These are phyloP conservation scores for Agriopis aurantiaria DNA, from an alignment of 2,888 invertebrate species.

Conservation along the genomic window DNA sequence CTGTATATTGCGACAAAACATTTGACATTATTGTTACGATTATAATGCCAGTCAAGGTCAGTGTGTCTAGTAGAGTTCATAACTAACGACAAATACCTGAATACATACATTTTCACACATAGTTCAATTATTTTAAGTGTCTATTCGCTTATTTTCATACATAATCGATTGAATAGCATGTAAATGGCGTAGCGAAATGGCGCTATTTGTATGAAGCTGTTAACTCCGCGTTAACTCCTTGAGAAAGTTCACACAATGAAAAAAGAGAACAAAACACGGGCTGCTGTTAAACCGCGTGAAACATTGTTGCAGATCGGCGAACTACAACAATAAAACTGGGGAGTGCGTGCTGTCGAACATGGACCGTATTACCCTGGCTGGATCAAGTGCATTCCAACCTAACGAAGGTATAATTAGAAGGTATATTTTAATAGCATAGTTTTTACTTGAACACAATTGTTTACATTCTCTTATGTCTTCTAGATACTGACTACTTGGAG, in stretches of 20 bases:
- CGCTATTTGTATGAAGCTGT: conserved; percentile 49
- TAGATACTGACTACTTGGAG: conserved; percentile 93
- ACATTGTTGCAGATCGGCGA: conserved; percentile 92
- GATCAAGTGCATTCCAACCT: conserved; percentile 91
- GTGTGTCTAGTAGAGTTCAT: conserved; percentile 43
- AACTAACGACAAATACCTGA: conserved; percentile 6
- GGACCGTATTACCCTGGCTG: conserved; percentile 95
- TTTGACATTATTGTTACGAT: too few relatives aligned
- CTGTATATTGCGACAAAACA: background rate
- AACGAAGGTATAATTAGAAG: conserved; percentile 82
- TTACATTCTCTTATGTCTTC: conserved; percentile 37
- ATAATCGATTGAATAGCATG: conserved; percentile 52
- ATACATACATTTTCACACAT: conserved; percentile 21
- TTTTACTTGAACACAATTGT: background rate
- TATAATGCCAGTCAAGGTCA: conserved; percentile 27
- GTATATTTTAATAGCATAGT: conserved; percentile 37
- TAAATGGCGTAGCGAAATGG: conserved; percentile 56
- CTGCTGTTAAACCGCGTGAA: conserved; percentile 66
- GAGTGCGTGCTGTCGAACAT: conserved; percentile 96
- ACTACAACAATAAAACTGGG: conserved; percentile 94
- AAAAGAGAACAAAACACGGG: conserved; percentile 62
- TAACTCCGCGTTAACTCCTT: conserved; percentile 62
- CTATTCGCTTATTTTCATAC: conserved; percentile 41
- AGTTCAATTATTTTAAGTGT: conserved; percentile 35
- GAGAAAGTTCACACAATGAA: conserved; percentile 78